Conservation (phyloP, 1,140 invertebrate genomes). For the Orussus abietinus region DNA sequence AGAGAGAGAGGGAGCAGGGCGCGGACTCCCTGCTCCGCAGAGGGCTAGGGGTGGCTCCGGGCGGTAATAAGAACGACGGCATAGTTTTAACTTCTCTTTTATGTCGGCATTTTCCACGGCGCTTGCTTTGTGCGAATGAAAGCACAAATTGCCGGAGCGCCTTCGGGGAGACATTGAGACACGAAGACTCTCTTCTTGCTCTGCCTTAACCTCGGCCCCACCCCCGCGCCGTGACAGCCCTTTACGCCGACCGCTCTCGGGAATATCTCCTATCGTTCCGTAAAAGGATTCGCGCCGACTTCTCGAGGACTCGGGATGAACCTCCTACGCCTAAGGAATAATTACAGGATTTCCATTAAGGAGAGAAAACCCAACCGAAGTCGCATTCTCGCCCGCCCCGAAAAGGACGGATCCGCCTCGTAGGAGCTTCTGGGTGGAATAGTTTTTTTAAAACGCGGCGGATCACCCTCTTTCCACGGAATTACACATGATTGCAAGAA, state of each 20-base stretch:
- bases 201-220: conserved; percentile 15
- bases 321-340: too few relatives aligned
- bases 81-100: conserved; percentile 57
- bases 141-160: conserved; percentile 52
- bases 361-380: too few relatives aligned
- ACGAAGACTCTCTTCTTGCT: conserved; percentile 30
- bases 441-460: too few relatives aligned
- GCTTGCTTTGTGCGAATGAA: conserved; percentile 52
- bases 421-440: too few relatives aligned
- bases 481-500: too few relatives aligned
- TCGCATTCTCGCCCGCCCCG: too few relatives aligned
- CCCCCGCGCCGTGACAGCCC: conserved; percentile 16
- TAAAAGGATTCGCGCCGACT: too few relatives aligned
- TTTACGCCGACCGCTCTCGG: too few relatives aligned
- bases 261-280: not conserved
- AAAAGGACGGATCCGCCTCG: too few relatives aligned
- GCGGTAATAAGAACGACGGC: conserved; percentile 55
- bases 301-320: too few relatives aligned
- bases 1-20: conserved; percentile 11
- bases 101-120: conserved; percentile 47
- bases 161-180: conserved; percentile 55
- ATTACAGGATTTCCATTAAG: too few relatives aligned
- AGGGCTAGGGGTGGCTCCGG: conserved; percentile 41
- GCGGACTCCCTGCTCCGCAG: conserved; percentile 12
- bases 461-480: too few relatives aligned